phyloP scores from a whole-genome alignment of 2,888 invertebrate species.

The Thymelicus acteon region DNA sequence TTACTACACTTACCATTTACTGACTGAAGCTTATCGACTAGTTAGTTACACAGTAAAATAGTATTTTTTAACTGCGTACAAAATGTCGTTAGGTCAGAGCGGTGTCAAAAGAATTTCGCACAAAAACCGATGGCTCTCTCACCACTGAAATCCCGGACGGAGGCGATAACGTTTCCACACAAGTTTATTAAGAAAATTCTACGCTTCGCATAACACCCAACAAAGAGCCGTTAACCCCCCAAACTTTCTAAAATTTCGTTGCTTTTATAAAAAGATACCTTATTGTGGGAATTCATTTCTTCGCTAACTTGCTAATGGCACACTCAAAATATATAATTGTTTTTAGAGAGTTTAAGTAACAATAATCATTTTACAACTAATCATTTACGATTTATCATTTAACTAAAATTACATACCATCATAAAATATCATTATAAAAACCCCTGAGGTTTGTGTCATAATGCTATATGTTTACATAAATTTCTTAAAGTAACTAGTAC shows the following conservation, averaged over 20 bases:
- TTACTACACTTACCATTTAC: too few relatives aligned
- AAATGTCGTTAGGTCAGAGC: neutral
- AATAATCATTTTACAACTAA: too few relatives aligned
- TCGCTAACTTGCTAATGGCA: slow-evolving; percentile 24
- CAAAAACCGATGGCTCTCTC: slow-evolving; percentile 45
- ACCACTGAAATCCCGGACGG: slow-evolving; percentile 47
- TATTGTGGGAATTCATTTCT: slow-evolving; percentile 28
- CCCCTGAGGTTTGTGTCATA: too few relatives aligned
- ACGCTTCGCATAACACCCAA: slow-evolving; percentile 45
- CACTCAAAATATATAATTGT: slow-evolving; percentile 16
- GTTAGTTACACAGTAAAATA: too few relatives aligned
- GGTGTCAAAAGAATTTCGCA: slow-evolving; percentile 6
- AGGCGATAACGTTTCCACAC: slow-evolving; percentile 51
- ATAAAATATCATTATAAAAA: too few relatives aligned
- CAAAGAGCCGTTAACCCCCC: slow-evolving; percentile 54
- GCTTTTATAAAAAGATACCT: slow-evolving; percentile 38
- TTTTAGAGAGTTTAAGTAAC: neutral
- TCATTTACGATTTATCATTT: too few relatives aligned
- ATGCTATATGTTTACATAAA: too few relatives aligned
- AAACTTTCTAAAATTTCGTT: slow-evolving; percentile 52
- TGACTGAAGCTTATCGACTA: too few relatives aligned
- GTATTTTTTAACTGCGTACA: neutral
- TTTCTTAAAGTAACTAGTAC: too few relatives aligned
- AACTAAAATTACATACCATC: too few relatives aligned
- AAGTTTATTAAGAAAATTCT: slow-evolving; percentile 65